These are phyloP conservation scores for Hydrozoanthus tunicans DNA, from an alignment of 64 coral and sea anemone genomes.

Conservation along the genomic window DNA sequence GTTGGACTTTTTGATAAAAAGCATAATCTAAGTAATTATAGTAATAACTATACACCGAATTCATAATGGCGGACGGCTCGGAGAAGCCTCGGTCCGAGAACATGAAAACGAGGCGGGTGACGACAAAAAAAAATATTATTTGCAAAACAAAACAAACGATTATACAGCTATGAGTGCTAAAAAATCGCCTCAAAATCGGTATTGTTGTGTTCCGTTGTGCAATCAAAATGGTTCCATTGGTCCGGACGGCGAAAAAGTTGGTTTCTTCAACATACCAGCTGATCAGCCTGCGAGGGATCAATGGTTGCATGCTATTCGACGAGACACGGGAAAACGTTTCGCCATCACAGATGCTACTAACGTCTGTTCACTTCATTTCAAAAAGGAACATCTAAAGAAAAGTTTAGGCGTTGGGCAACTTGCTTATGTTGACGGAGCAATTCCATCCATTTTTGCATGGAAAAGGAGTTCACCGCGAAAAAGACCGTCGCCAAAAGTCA, in stretches of 20 bases:
- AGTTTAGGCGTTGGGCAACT: neutral
- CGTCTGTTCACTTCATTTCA: conserved; percentile 37
- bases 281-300: neutral
- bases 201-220: conserved; percentile 25
- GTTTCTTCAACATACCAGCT: neutral
- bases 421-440: neutral
- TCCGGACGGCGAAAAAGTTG: neutral
- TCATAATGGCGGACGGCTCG: neutral
- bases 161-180: neutral
- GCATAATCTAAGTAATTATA: no score
- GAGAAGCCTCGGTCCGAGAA: neutral
- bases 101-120: conserved; percentile 11
- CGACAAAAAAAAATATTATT: neutral
- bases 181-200: conserved; percentile 5
- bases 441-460: conserved; percentile 34
- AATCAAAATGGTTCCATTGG: neutral
- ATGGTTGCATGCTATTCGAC: conserved; percentile 22
- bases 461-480: conserved; percentile 19
- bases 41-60: no score
- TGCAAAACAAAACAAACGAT: neutral
- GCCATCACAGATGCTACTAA: neutral
- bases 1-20: no score
- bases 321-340: conserved; percentile 1
- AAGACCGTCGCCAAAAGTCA: neutral
- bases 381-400: neutral